Evolutionary conservation across 1,140 invertebrate genomes (phyloP), one percentile per base, ranked within the genome.

Genomic region (Idris sp.): DNA sequence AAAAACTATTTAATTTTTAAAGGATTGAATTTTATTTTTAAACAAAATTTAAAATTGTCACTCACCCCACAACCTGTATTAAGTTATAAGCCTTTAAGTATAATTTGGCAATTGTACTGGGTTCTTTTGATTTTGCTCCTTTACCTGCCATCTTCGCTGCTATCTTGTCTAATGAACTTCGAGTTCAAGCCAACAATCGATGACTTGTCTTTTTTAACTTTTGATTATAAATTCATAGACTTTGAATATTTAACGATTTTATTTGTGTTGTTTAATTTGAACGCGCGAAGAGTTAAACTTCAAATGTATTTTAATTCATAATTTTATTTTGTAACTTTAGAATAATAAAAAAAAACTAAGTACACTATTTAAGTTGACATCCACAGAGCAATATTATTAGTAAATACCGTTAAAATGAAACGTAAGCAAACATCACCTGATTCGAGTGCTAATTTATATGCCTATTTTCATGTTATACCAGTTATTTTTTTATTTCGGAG

Each of bases 71-170:
- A 31, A 83, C 77, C 79, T 86, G 84, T 28, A 62, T 9, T 1
- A 84, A 80, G 81, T 85, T 88, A 54, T 88, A 88, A 18, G 49
- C 16, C 7, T 82, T 74, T 40, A 89, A 73, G 76, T 88, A 89
- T 0, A 80, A 33, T 61, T 83, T 83, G 0, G 73, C 74, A 1
- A 84, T n/a, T 7, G 19, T 10, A 2, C 79, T 49, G 4, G 56
- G 65, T 79, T 83, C 79, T 19, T 81, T 83, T 3, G 79, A 75
- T 71, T 80, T 83, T 51, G 40, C 64, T 61, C 9, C 58, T 81
- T 68, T 81, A 28, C 16, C 53, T 19, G 67, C 61, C 64, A 67
- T 74, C 0, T 36, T 51, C 15, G 35, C 13, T 9, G 19, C 35
- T 36, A n/a, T 9, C 2, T 5, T 7, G 11, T 28, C 10, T 11